Conservation (phyloP, 2,113 vertebrate genomes). For the Lepisosteus osseus region DNA sequence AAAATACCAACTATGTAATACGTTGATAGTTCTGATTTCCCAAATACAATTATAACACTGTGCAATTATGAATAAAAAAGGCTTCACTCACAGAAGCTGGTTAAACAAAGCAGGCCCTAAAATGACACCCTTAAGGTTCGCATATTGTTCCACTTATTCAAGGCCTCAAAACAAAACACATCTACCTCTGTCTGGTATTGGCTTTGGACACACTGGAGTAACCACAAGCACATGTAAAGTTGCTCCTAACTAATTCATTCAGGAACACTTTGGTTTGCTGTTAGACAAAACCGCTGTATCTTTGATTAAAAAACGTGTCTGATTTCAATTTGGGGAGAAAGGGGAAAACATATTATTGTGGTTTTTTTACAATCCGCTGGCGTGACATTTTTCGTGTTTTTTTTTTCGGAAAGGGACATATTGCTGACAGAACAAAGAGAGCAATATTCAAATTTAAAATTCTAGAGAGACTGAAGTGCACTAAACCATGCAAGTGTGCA, state of each 20-base stretch:
- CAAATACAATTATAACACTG: background rate
- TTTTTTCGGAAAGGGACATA: constrained; percentile 28
- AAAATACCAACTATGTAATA: background rate
- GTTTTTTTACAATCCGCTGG: constrained; percentile 58
- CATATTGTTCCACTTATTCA: constrained; percentile 70
- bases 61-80: constrained; percentile 13
- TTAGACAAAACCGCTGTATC: constrained; percentile 56
- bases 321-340: constrained; percentile 58
- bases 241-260: constrained; percentile 72
- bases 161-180: constrained; percentile 31
- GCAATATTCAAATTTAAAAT: constrained; percentile 18
- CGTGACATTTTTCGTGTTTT: constrained; percentile 50
- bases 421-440: constrained; percentile 49
- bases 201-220: constrained; percentile 42
- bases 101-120: constrained; percentile 47
- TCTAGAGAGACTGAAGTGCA: background rate
- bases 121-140: constrained; percentile 39
- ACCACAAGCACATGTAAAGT: constrained; percentile 73
- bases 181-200: constrained; percentile 38
- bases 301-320: constrained; percentile 73
- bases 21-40: background rate
- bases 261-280: constrained; percentile 73
- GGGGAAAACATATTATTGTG: constrained; percentile 44
- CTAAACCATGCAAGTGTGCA: background rate
- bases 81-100: constrained; percentile 60